Percentiles rank a stretch among this genome's conserved stretches.
Evolutionary conservation across 1,140 invertebrate species (phyloP).

Genomic region (silkworm (Bombyx mori)): DNA sequence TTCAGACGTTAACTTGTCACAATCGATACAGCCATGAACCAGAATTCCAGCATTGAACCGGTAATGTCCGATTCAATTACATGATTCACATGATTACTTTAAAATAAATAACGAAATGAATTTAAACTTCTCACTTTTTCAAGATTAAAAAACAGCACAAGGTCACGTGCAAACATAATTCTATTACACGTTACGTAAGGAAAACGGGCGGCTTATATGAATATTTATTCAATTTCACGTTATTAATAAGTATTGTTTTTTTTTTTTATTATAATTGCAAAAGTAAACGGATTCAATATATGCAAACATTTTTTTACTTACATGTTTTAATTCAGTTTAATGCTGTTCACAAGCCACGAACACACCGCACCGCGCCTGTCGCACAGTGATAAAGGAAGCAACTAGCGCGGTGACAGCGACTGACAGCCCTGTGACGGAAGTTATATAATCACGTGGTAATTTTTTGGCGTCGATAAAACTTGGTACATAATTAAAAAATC

Average conservation of each 20-base stretch:
- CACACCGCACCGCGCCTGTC: constrained; percentile 56
- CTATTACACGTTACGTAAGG: constrained; percentile 65
- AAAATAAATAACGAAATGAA: no score
- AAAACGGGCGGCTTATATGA: constrained; percentile 8
- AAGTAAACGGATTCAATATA: not conserved
- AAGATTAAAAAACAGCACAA: constrained; percentile 42
- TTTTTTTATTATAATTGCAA: not conserved
- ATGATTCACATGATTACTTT: no score
- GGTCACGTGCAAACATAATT: constrained; percentile 66
- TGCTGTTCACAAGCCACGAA: constrained; percentile 47
- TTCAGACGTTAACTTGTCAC: no score
- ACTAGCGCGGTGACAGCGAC: constrained; percentile 36
- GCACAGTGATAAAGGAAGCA: constrained; percentile 65
- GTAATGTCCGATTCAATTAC: no score
- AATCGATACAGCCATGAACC: constrained; percentile 23
- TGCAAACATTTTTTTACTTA: constrained; percentile 32
- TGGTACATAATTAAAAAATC: not conserved
- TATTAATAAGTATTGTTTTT: constrained; percentile 2
- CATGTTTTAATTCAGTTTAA: constrained; percentile 62
- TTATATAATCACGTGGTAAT: constrained; percentile 58
- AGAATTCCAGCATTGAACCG: not conserved
- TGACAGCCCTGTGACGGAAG: constrained; percentile 47
- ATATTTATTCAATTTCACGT: constrained; percentile 33
- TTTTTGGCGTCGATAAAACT: not conserved
- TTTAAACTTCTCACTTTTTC: not conserved